Evolutionary conservation across 2,888 invertebrate genomes (phyloP).

Genomic region (Acanthococcus lagerstroemiae): DNA sequence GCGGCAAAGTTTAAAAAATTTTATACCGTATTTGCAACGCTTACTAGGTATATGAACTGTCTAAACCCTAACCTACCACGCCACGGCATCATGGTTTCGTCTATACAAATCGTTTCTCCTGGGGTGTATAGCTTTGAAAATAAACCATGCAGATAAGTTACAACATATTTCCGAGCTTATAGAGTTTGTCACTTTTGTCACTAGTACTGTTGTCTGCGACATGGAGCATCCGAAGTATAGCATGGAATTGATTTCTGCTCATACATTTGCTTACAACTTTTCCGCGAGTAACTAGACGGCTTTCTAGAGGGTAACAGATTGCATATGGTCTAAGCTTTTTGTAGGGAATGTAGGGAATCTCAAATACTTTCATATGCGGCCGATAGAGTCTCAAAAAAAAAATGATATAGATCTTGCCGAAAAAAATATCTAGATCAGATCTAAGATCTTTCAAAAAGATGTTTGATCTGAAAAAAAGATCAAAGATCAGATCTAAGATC

Average conservation of each 20-base stretch:
- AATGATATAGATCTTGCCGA: slow-evolving; percentile 38
- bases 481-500: too few species aligned
- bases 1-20: slow-evolving; percentile 40
- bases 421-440: too few species aligned
- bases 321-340: too few species aligned
- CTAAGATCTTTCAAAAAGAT: too few species aligned
- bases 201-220: slow-evolving; percentile 36
- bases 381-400: too few species aligned
- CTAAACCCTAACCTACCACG: slow-evolving; percentile 38
- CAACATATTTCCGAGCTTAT: slow-evolving; percentile 29
- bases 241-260: slow-evolving; percentile 37
- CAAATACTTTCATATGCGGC: too few species aligned
- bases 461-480: too few species aligned
- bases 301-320: too few species aligned
- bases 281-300: too few species aligned
- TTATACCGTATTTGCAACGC: slow-evolving; percentile 39
- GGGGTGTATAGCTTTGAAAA: slow-evolving; percentile 31
- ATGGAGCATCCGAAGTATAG: slow-evolving; percentile 38
- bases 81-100: slow-evolving; percentile 40
- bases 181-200: slow-evolving; percentile 34
- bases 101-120: slow-evolving; percentile 38
- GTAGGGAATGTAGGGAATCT: too few species aligned
- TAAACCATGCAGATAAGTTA: slow-evolving; percentile 16
- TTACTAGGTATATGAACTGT: slow-evolving; percentile 40
- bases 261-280: slow-evolving; percentile 36